phyloP scores from a whole-genome alignment of 2,113 vertebrate species.

The Oncorhynchus gorbuscha region DNA sequence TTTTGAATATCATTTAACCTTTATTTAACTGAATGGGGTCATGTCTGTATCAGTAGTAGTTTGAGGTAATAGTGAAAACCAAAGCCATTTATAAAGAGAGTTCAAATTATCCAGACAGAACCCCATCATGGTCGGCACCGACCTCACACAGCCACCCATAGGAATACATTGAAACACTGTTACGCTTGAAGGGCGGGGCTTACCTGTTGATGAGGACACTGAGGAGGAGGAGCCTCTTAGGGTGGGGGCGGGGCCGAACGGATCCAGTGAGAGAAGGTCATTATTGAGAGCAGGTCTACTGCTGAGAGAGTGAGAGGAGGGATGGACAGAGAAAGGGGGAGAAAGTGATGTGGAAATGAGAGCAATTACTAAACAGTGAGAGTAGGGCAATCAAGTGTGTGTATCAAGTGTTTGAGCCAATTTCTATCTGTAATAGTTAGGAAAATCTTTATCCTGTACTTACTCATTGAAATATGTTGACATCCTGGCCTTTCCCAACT shows the following conservation, averaged over 20 bases:
- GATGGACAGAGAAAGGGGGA: background rate
- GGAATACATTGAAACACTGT: too few species aligned
- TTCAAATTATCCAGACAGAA: too few species aligned
- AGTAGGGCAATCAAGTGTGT: too few species aligned
- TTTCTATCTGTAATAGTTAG: background rate
- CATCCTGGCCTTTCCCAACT: slow-evolving; percentile 82
- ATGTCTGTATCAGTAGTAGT: too few species aligned
- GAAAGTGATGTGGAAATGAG: too few species aligned
- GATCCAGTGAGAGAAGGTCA: slow-evolving; percentile 92
- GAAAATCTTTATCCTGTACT: slow-evolving; percentile 58
- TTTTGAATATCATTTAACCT: too few species aligned
- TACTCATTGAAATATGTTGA: slow-evolving; percentile 82
- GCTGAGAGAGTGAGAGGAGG: slow-evolving; percentile 1
- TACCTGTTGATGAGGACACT: slow-evolving; percentile 83
- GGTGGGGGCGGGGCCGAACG: slow-evolving; percentile 80
- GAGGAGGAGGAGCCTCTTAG: slow-evolving; percentile 76
- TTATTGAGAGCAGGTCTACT: slow-evolving; percentile 79
- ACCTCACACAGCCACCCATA: too few species aligned
- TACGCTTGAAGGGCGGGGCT: slow-evolving; percentile 11
- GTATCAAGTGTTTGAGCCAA: background rate
- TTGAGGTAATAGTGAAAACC: too few species aligned
- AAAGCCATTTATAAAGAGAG: too few species aligned
- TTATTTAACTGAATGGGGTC: too few species aligned
- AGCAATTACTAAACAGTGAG: too few species aligned
- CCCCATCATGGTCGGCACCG: too few species aligned